phyloP scores from a whole-genome alignment of 2,888 invertebrate genomes.

The Ochropleura plecta region DNA sequence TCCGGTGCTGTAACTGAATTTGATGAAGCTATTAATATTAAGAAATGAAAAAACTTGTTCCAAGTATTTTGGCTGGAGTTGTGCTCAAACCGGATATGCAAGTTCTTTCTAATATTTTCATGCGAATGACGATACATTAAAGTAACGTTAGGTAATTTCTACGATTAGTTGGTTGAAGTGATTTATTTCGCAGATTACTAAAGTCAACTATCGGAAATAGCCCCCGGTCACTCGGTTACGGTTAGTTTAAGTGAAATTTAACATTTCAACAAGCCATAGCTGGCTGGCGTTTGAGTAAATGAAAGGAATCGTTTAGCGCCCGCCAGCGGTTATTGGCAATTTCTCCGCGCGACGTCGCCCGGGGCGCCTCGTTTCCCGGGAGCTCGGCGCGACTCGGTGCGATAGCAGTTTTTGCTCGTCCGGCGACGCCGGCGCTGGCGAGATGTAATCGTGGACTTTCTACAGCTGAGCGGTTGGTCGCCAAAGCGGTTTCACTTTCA shows the following conservation, averaged over 20 bases:
- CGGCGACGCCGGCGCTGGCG: slow-evolving; percentile 79
- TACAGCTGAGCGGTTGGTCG: slow-evolving; percentile 86
- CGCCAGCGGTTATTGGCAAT: slow-evolving; percentile 80
- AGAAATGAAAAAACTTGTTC: slow-evolving; percentile 59
- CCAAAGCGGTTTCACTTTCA: slow-evolving; percentile 89
- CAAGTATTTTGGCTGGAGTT: slow-evolving; percentile 64
- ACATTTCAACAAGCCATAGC: slow-evolving; percentile 72
- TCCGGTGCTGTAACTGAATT: slow-evolving; percentile 25
- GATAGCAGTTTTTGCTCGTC: slow-evolving; percentile 88
- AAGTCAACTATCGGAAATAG: slow-evolving; percentile 71
- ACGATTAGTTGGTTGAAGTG: slow-evolving; percentile 66
- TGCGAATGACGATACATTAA: slow-evolving; percentile 68
- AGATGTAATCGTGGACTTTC: slow-evolving; percentile 90
- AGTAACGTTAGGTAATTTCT: slow-evolving; percentile 73
- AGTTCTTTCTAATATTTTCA: slow-evolving; percentile 72
- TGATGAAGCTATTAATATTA: slow-evolving; percentile 30
- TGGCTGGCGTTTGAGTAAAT: slow-evolving; percentile 75
- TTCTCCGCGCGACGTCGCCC: slow-evolving; percentile 80
- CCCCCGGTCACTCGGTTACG: slow-evolving; percentile 72
- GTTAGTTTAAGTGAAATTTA: slow-evolving; percentile 80
- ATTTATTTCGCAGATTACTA: slow-evolving; percentile 72
- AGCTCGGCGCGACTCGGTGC: slow-evolving; percentile 76
- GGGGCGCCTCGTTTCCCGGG: slow-evolving; percentile 86
- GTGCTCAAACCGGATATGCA: slow-evolving; percentile 72
- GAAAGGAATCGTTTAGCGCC: slow-evolving; percentile 81